Conservation (phyloP, 2,888 invertebrate genomes). For the Heliconius cydno region DNA sequence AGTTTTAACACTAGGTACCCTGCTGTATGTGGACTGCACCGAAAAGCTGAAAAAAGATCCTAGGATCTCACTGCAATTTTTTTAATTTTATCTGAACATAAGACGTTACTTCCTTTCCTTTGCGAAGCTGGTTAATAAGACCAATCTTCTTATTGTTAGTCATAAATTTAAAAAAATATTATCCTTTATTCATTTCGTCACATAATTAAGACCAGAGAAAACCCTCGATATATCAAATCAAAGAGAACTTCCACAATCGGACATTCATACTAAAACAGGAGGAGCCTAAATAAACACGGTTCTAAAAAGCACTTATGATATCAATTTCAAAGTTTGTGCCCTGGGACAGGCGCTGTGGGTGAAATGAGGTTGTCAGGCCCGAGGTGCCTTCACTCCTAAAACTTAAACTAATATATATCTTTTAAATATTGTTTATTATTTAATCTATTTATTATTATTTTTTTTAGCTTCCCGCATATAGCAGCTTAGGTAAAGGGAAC, state of each 20-base stretch:
- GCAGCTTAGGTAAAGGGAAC: too few species aligned
- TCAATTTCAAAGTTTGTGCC: constrained; percentile 42
- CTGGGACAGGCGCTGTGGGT: constrained; percentile 32
- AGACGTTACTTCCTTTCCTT: too few species aligned
- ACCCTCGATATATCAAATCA: background rate
- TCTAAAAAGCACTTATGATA: constrained; percentile 41
- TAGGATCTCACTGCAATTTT: too few species aligned
- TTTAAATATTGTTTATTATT: background rate
- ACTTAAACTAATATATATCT: background rate
- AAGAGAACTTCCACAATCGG: constrained; percentile 10
- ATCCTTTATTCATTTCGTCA: background rate
- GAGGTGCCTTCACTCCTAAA: constrained; percentile 1
- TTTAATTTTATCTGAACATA: too few species aligned
- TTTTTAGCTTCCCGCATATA: too few species aligned
- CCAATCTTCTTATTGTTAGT: too few species aligned
- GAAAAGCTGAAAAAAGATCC: too few species aligned
- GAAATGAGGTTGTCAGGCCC: constrained; percentile 23
- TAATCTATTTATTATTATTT: too few species aligned
- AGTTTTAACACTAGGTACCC: too few species aligned
- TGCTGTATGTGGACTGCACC: too few species aligned
- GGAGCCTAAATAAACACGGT: constrained; percentile 38
- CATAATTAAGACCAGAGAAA: background rate
- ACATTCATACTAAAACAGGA: constrained; percentile 30
- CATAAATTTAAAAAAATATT: background rate
- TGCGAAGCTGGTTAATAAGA: too few species aligned